Percentiles rank a stretch among this genome's conserved stretches.
These are phyloP conservation scores for Heliocidaris erythrogramma DNA, from an alignment of 35 echinoderm and acorn worm genomes.

Conservation along the genomic window DNA sequence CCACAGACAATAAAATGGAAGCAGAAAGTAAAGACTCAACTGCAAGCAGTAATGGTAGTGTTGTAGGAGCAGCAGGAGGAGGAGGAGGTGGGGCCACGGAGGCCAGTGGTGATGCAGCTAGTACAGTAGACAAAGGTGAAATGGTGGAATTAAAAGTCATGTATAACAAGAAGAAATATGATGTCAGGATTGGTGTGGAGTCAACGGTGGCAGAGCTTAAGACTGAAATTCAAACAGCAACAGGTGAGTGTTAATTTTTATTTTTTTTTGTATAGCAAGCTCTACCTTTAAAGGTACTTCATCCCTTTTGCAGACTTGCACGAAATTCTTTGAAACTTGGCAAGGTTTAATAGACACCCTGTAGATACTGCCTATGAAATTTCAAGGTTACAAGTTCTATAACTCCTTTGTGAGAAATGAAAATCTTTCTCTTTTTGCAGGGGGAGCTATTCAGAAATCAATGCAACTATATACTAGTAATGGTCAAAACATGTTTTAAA, in stretches of 20 bases:
- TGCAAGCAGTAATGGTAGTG: conserved; percentile 35
- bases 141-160: conserved; percentile 92
- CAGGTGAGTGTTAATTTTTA: conserved; percentile 60
- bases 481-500: too few species aligned
- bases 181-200: conserved; percentile 88
- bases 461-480: too few species aligned
- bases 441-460: too few species aligned
- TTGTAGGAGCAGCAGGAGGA: neutral
- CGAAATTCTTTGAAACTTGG: too few species aligned
- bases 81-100: neutral
- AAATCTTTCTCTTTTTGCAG: too few species aligned
- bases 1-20: conserved; percentile 20
- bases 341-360: too few species aligned
- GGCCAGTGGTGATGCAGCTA: conserved; percentile 42
- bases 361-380: too few species aligned
- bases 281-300: too few species aligned
- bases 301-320: too few species aligned
- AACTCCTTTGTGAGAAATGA: too few species aligned
- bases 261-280: too few species aligned
- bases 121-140: conserved; percentile 49
- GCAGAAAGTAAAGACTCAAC: neutral
- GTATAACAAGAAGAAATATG: conserved; percentile 94
- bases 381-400: too few species aligned
- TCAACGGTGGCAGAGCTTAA: conserved; percentile 77
- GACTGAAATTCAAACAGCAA: conserved; percentile 80